Percentiles rank a stretch among this genome's conserved stretches.
These are phyloP conservation scores for Syrista parreyssii DNA, from an alignment of 2,888 invertebrate species.

Conservation along the genomic window DNA sequence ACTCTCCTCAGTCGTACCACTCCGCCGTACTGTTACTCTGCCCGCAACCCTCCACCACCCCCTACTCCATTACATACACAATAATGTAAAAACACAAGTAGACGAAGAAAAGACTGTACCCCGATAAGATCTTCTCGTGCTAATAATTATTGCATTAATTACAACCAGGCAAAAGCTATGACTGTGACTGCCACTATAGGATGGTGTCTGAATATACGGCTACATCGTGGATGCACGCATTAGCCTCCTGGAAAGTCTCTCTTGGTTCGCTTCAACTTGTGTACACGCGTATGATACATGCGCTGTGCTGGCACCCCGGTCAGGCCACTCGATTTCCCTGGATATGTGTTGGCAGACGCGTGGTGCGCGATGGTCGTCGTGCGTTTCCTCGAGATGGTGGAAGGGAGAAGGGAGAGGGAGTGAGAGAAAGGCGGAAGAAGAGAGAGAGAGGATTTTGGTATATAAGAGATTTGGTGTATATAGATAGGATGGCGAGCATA, in stretches of 20 bases:
- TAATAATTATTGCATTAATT: slow-evolving; percentile 62
- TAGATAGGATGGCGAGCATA: neutral
- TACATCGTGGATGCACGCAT: neutral
- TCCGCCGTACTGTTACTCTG: neutral
- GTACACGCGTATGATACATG: neutral
- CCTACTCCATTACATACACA: neutral
- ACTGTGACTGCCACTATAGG: neutral
- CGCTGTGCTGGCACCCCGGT: neutral
- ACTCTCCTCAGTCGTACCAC: neutral
- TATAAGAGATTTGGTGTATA: neutral
- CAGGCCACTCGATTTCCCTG: slow-evolving; percentile 1
- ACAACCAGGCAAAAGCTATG: slow-evolving; percentile 19
- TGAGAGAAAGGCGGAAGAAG: neutral
- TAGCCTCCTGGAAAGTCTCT: neutral
- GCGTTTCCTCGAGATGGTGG: neutral
- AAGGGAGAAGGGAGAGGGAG: neutral
- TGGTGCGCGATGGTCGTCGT: neutral
- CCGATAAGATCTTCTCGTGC: slow-evolving; percentile 59
- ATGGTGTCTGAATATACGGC: neutral
- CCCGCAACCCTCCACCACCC: neutral
- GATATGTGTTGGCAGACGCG: slow-evolving; percentile 1
- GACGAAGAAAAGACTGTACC: slow-evolving; percentile 46
- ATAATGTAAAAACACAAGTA: slow-evolving; percentile 38
- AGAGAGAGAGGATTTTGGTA: neutral
- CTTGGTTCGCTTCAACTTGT: neutral